These are phyloP conservation scores for Trichonephila inaurata DNA, from an alignment of 1,140 invertebrate species.

Conservation along the genomic window DNA sequence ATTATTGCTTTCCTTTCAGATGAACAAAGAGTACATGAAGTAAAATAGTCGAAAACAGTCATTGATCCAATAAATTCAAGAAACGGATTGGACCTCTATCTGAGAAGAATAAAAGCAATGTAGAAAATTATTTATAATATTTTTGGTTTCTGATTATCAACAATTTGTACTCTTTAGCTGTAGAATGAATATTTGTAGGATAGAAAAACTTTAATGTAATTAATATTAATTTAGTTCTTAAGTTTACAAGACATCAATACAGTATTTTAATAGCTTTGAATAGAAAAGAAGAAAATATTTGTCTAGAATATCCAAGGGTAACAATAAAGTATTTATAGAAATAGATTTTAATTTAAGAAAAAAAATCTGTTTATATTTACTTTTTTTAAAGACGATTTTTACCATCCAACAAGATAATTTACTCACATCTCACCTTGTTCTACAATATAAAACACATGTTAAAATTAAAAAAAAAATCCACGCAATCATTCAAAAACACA, in stretches of 20 bases:
- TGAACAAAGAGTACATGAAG: neutral
- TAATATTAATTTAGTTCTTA: neutral
- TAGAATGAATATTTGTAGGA: neutral
- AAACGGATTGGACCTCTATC: neutral
- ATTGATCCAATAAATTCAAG: neutral
- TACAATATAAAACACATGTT: too few species aligned
- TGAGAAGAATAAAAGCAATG: conserved; percentile 8
- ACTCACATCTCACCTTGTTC: neutral
- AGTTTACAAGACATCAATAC: neutral
- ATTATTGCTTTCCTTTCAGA: neutral
- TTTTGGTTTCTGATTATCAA: neutral
- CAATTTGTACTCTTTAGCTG: neutral
- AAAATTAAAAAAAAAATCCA: too few species aligned
- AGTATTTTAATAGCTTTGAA: neutral
- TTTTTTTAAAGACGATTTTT: neutral
- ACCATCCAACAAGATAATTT: neutral
- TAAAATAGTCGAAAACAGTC: neutral
- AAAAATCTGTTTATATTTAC: neutral
- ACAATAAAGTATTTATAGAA: conserved; percentile 15
- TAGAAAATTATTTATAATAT: neutral
- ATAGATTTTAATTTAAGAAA: neutral
- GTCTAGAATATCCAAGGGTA: neutral
- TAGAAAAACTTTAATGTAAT: neutral
- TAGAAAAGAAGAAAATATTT: neutral
- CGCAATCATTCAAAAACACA: too few species aligned